Evolutionary conservation across 2,797 vertebrate genomes (phyloP).

Genomic region (Rhinogobio ventralis): DNA sequence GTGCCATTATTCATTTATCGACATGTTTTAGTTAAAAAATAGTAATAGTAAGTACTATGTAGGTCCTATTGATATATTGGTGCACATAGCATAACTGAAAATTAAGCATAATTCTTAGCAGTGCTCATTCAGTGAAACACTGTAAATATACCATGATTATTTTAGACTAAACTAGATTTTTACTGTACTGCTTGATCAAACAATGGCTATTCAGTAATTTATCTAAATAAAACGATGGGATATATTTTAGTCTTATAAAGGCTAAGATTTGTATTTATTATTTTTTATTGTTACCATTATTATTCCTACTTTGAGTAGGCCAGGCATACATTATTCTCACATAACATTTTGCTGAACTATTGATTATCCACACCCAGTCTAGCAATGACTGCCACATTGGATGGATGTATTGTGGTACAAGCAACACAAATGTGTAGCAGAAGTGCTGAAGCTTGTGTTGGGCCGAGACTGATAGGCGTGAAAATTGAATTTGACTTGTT

Average conservation of each 20-base stretch:
- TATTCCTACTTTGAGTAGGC: background rate
- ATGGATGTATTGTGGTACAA: constrained; percentile 19
- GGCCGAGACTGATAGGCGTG: constrained; percentile 45
- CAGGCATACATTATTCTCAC: background rate
- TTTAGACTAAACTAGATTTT: background rate
- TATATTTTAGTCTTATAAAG: background rate
- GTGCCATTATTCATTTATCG: background rate
- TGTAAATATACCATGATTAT: background rate
- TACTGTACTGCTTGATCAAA: background rate
- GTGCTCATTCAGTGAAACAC: background rate
- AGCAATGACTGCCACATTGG: background rate
- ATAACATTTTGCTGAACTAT: background rate
- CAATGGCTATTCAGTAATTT: background rate
- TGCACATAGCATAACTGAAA: background rate
- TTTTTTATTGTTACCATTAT: background rate
- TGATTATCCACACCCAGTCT: constrained; percentile 14
- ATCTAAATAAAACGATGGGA: background rate
- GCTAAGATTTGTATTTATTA: background rate
- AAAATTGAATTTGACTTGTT: constrained; percentile 46
- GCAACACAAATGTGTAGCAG: constrained; percentile 35
- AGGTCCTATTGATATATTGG: background rate
- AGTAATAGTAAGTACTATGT: background rate
- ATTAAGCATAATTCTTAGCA: background rate
- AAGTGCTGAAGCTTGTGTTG: background rate
- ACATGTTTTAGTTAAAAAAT: background rate